phyloP scores from a whole-genome alignment of 2,113 vertebrate species.

The Thermophis baileyi region DNA sequence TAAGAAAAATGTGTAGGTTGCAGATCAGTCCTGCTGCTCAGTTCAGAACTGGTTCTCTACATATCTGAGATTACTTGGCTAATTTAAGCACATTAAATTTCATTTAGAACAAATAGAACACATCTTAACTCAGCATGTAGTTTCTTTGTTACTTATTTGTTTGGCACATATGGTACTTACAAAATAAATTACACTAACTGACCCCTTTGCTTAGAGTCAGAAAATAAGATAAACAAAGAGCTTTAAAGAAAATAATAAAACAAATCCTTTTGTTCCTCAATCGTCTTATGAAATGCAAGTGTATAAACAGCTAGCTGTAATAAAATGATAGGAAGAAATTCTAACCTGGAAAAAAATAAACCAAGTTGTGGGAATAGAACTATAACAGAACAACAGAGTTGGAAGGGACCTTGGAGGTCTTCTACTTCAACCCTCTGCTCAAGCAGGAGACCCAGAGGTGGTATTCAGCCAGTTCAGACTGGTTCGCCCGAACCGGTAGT shows the following conservation, averaged over 20 bases:
- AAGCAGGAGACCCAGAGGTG: not conserved
- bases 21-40: not conserved
- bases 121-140: not conserved
- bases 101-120: not conserved
- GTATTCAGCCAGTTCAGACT: too few species aligned
- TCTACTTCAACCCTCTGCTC: not conserved
- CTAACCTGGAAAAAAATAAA: not conserved
- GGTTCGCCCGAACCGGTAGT: too few species aligned
- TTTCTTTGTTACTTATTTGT: conserved; percentile 9
- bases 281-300: not conserved
- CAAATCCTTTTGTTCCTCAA: not conserved
- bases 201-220: not conserved
- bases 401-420: not conserved
- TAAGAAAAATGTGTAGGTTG: not conserved
- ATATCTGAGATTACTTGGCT: not conserved
- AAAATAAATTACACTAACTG: not conserved
- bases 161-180: not conserved
- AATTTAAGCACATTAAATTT: not conserved
- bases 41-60: not conserved
- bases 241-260: not conserved
- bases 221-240: not conserved
- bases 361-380: not conserved
- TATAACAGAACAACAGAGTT: not conserved
- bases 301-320: not conserved
- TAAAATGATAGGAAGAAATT: not conserved